Evolutionary conservation across 2,888 invertebrate genomes (phyloP).

Genomic region (Cheilosia vernalis): DNA sequence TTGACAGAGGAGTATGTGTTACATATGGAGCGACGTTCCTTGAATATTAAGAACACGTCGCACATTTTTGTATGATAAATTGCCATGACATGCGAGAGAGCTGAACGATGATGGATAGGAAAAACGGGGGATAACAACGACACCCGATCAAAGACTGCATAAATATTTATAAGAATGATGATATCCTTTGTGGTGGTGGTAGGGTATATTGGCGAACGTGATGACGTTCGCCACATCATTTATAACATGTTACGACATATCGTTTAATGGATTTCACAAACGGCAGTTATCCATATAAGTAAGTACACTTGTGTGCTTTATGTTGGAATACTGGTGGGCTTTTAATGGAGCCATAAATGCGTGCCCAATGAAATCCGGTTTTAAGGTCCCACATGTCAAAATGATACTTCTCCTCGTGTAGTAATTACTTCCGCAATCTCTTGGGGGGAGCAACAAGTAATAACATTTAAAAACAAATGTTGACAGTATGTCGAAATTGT

Average conservation of each 20-base stretch:
- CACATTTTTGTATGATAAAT: conserved; percentile 51
- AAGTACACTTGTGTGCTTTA: neutral
- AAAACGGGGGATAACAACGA: conserved; percentile 24
- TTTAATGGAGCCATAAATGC: conserved; percentile 19
- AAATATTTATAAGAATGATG: conserved; percentile 65
- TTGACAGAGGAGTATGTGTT: conserved; percentile 6
- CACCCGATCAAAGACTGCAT: conserved; percentile 36
- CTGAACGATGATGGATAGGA: neutral
- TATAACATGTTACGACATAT: conserved; percentile 3
- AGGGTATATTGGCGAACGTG: neutral
- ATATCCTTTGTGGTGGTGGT: conserved; percentile 25
- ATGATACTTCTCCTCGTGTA: neutral
- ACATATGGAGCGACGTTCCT: conserved; percentile 38
- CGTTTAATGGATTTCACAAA: conserved; percentile 28
- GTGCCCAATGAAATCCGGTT: neutral
- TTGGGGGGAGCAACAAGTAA: too few relatives aligned
- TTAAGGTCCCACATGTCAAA: neutral
- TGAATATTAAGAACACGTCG: conserved; percentile 35
- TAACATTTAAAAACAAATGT: too few relatives aligned
- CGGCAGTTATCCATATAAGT: neutral
- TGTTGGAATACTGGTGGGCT: conserved; percentile 1
- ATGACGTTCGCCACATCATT: conserved; percentile 7
- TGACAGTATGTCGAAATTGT: too few relatives aligned
- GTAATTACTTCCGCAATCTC: too few relatives aligned
- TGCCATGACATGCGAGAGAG: conserved; percentile 21